Percentiles rank a stretch among this genome's conserved stretches.
These are phyloP conservation scores for Petroica traversi DNA, from an alignment of 2,113 vertebrate species.

Conservation along the genomic window DNA sequence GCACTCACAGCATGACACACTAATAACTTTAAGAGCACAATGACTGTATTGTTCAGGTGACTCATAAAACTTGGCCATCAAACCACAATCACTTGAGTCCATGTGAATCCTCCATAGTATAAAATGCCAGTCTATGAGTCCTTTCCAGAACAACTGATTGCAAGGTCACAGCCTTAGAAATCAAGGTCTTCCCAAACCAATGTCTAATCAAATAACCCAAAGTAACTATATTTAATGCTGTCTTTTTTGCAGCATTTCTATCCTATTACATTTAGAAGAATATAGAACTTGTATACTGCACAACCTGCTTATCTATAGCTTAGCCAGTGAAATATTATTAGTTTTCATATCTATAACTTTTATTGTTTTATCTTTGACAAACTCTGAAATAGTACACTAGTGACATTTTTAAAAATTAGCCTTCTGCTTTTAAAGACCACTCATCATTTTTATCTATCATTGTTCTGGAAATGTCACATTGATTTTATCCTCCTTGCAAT, in stretches of 20 bases:
- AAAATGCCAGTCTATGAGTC: not conserved
- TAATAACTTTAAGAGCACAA: not conserved
- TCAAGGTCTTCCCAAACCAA: slow-evolving; percentile 14
- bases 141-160: not conserved
- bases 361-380: slow-evolving; percentile 77
- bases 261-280: slow-evolving; percentile 1
- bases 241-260: not conserved
- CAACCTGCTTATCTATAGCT: slow-evolving; percentile 53
- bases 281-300: slow-evolving; percentile 10
- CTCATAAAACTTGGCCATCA: not conserved
- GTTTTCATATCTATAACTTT: slow-evolving; percentile 71
- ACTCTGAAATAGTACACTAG: slow-evolving; percentile 71
- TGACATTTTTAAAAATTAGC: slow-evolving; percentile 79
- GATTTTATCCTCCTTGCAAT: slow-evolving; percentile 80
- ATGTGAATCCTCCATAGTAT: not conserved
- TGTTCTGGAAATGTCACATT: slow-evolving; percentile 81
- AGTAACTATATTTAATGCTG: not conserved
- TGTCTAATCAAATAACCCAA: not conserved
- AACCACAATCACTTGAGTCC: not conserved
- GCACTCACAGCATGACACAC: not conserved
- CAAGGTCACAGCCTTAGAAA: slow-evolving; percentile 29
- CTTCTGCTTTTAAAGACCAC: slow-evolving; percentile 72
- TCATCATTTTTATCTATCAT: slow-evolving; percentile 76
- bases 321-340: slow-evolving; percentile 67
- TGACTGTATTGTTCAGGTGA: not conserved